Base-by-base conservation (phyloP, 2,797 vertebrate species). In the Helostoma temminkii region DNA sequence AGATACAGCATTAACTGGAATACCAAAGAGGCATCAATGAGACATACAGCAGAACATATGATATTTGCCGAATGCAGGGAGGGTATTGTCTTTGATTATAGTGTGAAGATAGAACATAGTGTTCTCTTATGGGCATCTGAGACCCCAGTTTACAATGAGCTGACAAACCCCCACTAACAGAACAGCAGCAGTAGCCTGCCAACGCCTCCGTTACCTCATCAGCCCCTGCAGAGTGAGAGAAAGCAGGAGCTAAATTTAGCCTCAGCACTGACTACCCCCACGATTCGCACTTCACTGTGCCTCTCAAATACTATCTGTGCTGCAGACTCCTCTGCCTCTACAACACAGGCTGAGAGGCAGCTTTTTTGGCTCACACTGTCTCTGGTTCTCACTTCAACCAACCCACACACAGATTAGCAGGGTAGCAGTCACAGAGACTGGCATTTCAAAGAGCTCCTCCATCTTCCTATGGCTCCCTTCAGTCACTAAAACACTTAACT, bases 161-260 rank as follows among this genome's bases (percentile, higher is more conserved):
- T 81, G 43, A 74, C 66, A 79, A 78, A 72, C 80, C 77, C 88
- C 76, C 67, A 11, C 81, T 52, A 81, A 59, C 68, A 71, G 68
- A 78, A 47, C 76, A 79, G 74, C 78, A 76, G 63, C 76, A 84
- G 75, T 66, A 67, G 72, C 64, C 74, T 75, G 76, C 84, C 77
- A 77, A 76, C 84, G 57, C 84, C 85, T 85, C 71, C 1, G 66
- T 87, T 93, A 89, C 91, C 90, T 93, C 87, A 88, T 58, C 81
- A 71, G 88, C 85, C 79, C 86, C 93, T 90, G 91, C 89, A 89
- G 88, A 94, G 90, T 0, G 76, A 81, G 73, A 75, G 63, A 66
- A 58, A 81, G 74, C 81, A 65, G 78, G n/a, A 57, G 89, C 94
- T 95, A 95, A 88, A 94, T 93, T 90, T 95, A 95, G 93, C 88